Evolutionary conservation across 2,888 invertebrate species (phyloP).

Genomic region (Pterostichus madidus): DNA sequence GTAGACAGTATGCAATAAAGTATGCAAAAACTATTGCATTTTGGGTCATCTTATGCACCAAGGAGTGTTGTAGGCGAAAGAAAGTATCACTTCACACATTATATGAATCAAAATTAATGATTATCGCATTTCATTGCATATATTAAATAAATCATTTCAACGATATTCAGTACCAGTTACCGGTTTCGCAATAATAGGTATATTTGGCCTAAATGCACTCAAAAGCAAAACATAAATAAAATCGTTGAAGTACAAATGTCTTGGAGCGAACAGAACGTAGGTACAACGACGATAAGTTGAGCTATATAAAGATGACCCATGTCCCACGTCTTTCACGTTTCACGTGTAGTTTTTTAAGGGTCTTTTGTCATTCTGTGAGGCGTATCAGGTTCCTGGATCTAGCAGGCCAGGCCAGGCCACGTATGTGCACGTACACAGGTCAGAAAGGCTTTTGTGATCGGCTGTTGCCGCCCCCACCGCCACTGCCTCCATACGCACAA

Average conservation of each 20-base stretch:
- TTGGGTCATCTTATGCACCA: slow-evolving; percentile 12
- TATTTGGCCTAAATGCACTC: background rate
- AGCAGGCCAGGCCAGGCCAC: slow-evolving; percentile 37
- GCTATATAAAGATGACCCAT: slow-evolving; percentile 60
- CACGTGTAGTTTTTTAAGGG: slow-evolving; percentile 64
- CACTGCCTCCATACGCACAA: background rate
- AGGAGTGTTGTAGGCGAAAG: slow-evolving; percentile 10
- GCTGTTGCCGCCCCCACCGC: background rate
- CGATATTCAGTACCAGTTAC: background rate
- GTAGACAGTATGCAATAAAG: slow-evolving; percentile 21
- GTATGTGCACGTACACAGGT: slow-evolving; percentile 41
- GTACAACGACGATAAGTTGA: slow-evolving; percentile 14
- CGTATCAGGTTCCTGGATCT: slow-evolving; percentile 61
- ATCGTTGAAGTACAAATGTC: too few species aligned
- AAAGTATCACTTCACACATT: slow-evolving; percentile 5
- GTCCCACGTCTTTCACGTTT: slow-evolving; percentile 59
- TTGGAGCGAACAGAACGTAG: background rate
- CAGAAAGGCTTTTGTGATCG: slow-evolving; percentile 51
- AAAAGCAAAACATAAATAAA: too few species aligned
- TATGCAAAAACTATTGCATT: slow-evolving; percentile 6
- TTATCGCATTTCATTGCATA: slow-evolving; percentile 21
- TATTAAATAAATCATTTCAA: slow-evolving; percentile 31
- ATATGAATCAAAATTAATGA: slow-evolving; percentile 41
- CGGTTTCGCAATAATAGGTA: background rate
- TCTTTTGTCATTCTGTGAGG: slow-evolving; percentile 61